Conservation (phyloP, 2,797 vertebrate genomes). For the Chanos chanos region DNA sequence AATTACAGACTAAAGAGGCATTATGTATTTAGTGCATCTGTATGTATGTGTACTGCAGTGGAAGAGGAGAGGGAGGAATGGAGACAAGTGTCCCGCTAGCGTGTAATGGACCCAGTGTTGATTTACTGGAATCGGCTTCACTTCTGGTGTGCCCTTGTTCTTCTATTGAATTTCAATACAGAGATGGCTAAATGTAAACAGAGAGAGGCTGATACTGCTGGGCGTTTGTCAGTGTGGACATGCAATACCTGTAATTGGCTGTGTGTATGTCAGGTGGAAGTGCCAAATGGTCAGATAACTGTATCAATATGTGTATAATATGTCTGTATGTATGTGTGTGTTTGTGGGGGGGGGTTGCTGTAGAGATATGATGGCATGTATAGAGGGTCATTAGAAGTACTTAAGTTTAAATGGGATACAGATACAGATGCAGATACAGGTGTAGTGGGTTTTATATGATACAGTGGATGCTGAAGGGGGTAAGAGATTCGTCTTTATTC, state of each 20-base stretch:
- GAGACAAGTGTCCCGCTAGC: constrained; percentile 1
- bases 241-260: too few species aligned
- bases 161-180: constrained; percentile 40
- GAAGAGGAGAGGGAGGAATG: too few species aligned
- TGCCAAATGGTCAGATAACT: too few species aligned
- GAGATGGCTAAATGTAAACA: constrained; percentile 1
- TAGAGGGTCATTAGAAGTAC: too few species aligned
- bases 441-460: neutral
- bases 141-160: constrained; percentile 28
- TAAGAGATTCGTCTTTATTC: neutral
- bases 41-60: constrained; percentile 17
- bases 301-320: too few species aligned
- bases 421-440: neutral
- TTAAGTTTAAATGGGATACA: neutral
- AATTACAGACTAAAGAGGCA: too few species aligned
- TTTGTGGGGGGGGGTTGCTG: neutral
- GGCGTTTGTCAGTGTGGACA: too few species aligned
- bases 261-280: too few species aligned
- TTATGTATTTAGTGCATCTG: too few species aligned
- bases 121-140: constrained; percentile 36
- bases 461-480: neutral
- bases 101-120: constrained; percentile 35
- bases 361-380: too few species aligned
- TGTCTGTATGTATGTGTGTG: neutral
- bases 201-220: too few species aligned